phyloP scores from a whole-genome alignment of 1,140 invertebrate genomes.

The Batillaria attramentaria region DNA sequence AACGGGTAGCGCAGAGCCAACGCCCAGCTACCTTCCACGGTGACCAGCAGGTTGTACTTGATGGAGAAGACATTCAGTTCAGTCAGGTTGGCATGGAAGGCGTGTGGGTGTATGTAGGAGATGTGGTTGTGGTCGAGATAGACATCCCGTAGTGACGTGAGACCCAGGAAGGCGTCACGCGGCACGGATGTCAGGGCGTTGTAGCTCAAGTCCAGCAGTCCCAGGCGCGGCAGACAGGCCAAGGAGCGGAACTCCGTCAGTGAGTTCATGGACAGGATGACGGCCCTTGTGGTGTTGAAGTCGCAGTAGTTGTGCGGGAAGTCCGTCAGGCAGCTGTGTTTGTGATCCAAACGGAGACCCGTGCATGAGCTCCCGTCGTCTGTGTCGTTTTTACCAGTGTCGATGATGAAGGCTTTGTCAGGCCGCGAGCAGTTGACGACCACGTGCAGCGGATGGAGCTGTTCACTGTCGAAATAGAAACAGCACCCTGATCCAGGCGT shows the following conservation, averaged over 20 bases:
- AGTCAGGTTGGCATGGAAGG: background rate
- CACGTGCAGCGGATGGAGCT: no score
- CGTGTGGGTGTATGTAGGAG: background rate
- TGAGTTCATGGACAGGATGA: background rate
- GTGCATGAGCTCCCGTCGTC: no score
- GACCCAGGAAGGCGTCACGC: background rate
- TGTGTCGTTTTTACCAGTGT: no score
- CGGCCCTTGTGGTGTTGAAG: background rate
- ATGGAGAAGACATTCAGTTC: background rate
- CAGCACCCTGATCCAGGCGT: no score
- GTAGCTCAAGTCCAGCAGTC: background rate
- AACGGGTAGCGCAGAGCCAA: background rate
- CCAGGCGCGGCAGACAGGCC: background rate
- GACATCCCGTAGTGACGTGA: background rate
- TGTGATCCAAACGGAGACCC: background rate
- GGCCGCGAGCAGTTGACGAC: no score
- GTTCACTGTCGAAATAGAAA: no score
- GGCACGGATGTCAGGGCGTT: background rate
- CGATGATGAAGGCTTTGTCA: no score
- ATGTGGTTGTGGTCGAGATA: constrained; percentile 4
- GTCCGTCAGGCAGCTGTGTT: background rate
- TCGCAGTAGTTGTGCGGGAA: background rate
- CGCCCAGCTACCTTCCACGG: background rate
- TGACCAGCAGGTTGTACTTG: background rate
- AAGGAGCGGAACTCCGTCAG: background rate